A percentile compares a stretch with the other conserved stretches of the same genome.
These are phyloP conservation scores for Paramormyrops hopkinsi DNA, from an alignment of 2,797 vertebrate species.

Conservation along the genomic window DNA sequence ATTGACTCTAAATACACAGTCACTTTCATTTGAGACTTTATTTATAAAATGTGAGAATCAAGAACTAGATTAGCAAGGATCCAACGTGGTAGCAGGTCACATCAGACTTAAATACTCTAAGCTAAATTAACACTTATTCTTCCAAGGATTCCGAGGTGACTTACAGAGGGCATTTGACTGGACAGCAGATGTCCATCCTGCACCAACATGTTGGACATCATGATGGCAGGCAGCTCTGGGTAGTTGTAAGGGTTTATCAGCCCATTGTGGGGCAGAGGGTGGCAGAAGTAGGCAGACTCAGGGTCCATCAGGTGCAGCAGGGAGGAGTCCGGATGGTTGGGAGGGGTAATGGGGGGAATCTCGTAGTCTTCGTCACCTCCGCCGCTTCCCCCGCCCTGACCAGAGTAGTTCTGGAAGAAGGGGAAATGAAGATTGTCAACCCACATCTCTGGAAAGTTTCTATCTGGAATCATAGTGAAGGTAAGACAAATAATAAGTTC, in stretches of 20 bases:
- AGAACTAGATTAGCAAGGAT: not conserved
- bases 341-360: constrained; percentile 96
- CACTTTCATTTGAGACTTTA: not conserved
- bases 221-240: constrained; percentile 93
- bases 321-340: constrained; percentile 87
- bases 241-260: constrained; percentile 94
- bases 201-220: constrained; percentile 97
- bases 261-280: constrained; percentile 85
- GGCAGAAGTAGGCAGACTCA: constrained; percentile 90
- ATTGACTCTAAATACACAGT: not conserved
- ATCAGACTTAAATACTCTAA: not conserved
- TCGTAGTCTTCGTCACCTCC: constrained; percentile 92
- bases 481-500: not conserved
- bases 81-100: not conserved
- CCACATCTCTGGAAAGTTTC: not conserved
- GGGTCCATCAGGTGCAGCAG: constrained; percentile 96
- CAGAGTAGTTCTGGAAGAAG: constrained; percentile 71
- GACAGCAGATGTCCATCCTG: constrained; percentile 92
- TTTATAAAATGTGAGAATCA: not conserved
- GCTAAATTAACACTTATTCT: not conserved
- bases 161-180: constrained; percentile 92
- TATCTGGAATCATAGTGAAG: not conserved
- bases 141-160: constrained; percentile 46
- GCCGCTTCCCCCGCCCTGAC: constrained; percentile 61
- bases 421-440: not conserved